Base-by-base conservation (phyloP, 1,140 invertebrate species). In the Platyura marginata region DNA sequence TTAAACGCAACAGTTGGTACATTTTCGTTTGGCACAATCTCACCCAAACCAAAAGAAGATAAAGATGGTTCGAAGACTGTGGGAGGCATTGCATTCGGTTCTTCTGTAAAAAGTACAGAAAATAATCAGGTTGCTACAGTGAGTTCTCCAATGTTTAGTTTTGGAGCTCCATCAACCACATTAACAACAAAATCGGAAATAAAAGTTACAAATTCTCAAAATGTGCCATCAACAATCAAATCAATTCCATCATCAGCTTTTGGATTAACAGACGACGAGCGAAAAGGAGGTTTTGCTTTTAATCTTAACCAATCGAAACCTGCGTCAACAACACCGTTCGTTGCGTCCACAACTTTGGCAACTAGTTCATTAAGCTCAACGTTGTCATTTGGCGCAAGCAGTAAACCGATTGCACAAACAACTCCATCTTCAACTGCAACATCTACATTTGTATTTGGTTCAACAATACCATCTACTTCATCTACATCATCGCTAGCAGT, bases 361-460 rank as follows among this genome's bases (percentile, higher is more conserved):
- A 23, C 44, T 16, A 19, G 41, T 22, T 36, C 39, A n/a, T 43
- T n/a, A n/a, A n/a, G n/a, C n/a, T n/a, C n/a, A n/a, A n/a, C n/a
- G n/a, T n/a, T n/a, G n/a, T n/a, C n/a, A n/a, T n/a, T n/a, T n/a
- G n/a, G n/a, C n/a, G n/a, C n/a, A n/a, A n/a, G n/a, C n/a, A n/a
- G n/a, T n/a, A n/a, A n/a, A n/a, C n/a, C 20, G 23, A 34, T 29
- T 8, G 25, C 13, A 13, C 6, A 29, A 6, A 29, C 25, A 29
- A 13, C 13, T 8, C 6, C 25, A 8, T 13, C 25, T 29, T 6
- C 3, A 5, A 4, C 23, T 16, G 15, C 23, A 5, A 15, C 15
- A 6, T 13, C 13, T 10, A 13, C 22, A 29, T 42, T 44, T 44
- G 38, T 44, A 3, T 48, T 48, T 35, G 47, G 47, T 20, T 33